Evolutionary conservation across 2,797 vertebrate genomes (phyloP).

Genomic region (Aeoliscus strigatus): DNA sequence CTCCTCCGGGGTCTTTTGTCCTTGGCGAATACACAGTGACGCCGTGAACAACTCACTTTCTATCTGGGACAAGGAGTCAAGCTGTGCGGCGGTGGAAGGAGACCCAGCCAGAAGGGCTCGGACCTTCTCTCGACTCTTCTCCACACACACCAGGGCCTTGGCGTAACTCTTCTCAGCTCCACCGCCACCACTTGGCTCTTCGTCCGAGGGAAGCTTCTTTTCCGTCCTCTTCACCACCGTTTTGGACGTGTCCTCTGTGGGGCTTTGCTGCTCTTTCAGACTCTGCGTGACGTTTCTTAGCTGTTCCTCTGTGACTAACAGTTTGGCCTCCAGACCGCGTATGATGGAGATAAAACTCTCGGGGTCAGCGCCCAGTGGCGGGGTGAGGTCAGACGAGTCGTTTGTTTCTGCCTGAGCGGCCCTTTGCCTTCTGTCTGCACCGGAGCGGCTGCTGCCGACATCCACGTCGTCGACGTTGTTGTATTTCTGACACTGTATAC

Average conservation of each 20-base stretch:
- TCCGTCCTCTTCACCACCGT: constrained; percentile 69
- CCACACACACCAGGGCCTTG: constrained; percentile 82
- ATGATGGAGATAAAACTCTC: constrained; percentile 91
- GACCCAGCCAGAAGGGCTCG: constrained; percentile 69
- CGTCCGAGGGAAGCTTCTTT: constrained; percentile 55
- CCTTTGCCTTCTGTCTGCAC: constrained; percentile 77
- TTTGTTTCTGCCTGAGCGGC: constrained; percentile 71
- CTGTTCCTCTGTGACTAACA: constrained; percentile 88
- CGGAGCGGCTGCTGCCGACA: constrained; percentile 68
- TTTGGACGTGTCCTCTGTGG: constrained; percentile 65
- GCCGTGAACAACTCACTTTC: constrained; percentile 72
- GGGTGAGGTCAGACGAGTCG: constrained; percentile 68
- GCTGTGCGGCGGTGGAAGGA: constrained; percentile 55
- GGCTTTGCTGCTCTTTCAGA: constrained; percentile 79
- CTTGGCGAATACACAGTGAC: constrained; percentile 64
- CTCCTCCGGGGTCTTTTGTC: constrained; percentile 51
- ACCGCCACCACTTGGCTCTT: constrained; percentile 39
- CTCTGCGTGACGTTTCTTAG: constrained; percentile 85
- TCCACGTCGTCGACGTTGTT: constrained; percentile 76
- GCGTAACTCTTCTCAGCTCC: constrained; percentile 74
- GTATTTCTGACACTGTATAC: constrained; percentile 93
- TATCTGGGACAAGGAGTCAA: constrained; percentile 66
- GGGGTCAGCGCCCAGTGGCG: constrained; percentile 75
- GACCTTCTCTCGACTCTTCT: constrained; percentile 81
- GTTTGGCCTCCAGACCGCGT: constrained; percentile 87